Evolutionary conservation across 2,797 vertebrate species (phyloP), one percentile per base, ranked within the genome.

Genomic region (Enteromius argenteus): DNA sequence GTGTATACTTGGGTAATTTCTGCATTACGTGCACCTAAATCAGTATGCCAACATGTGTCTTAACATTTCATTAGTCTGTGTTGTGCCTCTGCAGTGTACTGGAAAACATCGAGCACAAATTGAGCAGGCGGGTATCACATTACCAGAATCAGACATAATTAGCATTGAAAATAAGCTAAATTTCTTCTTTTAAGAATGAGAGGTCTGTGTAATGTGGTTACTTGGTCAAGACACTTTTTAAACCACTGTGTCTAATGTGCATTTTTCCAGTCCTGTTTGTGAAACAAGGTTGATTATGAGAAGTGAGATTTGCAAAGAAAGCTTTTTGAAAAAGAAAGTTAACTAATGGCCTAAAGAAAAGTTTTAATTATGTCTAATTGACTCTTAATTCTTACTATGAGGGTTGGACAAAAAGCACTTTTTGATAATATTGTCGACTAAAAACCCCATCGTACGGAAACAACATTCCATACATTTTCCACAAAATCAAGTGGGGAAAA

Each of bases 231-330:
- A 66, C 60, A 66, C 58, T 60, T 42, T 75, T 60, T n/a, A 77
- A 77, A 60, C 74, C 74, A 19, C 53, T 44, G 74, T 60, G 53
- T 60, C 74, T 77, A 77, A 56, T 37, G 21, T 56, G 30, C 6
- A 56, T n/a, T 75, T 37, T 75, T 21, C 17, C 32, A 3, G 49
- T 56, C 32, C 4, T 60, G 74, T 42, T 76, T 27, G 14, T 58
- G 17, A 60, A 77, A 77, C 14, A 60, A 60, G n/a, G 32, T 56
- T 35, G 49, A 37, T 37, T 75, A n/a, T 3, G 11, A 56, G 27
- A 53, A 14, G 49, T n/a, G 32, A 75, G 72, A 56, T 74, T 35
- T 37, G 44, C 44, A 32, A 51, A 51, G 7, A 53, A 30, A 72
- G 23, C 15, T 72, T 4, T 72, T 49, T 49, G 7, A 5, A 17